Evolutionary conservation across 1,140 invertebrate species (phyloP).

Genomic region (Anoplophora glabripennis): DNA sequence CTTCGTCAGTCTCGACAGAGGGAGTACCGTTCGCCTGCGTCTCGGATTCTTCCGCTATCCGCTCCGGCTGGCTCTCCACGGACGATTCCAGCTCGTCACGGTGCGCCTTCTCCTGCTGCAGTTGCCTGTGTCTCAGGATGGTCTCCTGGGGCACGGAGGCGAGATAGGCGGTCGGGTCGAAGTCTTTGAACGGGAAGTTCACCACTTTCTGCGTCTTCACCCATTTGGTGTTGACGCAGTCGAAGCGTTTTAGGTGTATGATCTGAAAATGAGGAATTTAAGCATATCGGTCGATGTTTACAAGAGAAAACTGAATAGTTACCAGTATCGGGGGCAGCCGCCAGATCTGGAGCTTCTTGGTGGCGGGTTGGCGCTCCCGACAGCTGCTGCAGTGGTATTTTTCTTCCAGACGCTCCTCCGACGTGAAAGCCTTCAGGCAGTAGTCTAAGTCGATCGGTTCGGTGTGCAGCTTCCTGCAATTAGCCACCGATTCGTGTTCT

Average conservation of each 20-base stretch:
- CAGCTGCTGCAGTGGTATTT: constrained; percentile 83
- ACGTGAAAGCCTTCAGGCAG: constrained; percentile 82
- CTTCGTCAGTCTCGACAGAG: constrained; percentile 22
- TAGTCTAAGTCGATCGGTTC: constrained; percentile 77
- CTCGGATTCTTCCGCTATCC: constrained; percentile 41
- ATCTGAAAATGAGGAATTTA: constrained; percentile 58
- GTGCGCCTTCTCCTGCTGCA: constrained; percentile 44
- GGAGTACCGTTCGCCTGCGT: constrained; percentile 12
- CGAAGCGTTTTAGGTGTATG: constrained; percentile 86
- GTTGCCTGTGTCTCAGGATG: constrained; percentile 60
- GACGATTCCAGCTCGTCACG: constrained; percentile 25
- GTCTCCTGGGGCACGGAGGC: constrained; percentile 74
- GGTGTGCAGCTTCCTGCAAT: constrained; percentile 64
- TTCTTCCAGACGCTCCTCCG: constrained; percentile 79
- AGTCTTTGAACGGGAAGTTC: constrained; percentile 78
- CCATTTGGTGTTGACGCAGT: constrained; percentile 84
- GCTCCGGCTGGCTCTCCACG: constrained; percentile 26
- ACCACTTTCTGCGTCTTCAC: constrained; percentile 92
- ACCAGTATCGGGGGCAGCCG: constrained; percentile 81
- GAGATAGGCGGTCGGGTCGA: constrained; percentile 78
- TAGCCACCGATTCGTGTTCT: constrained; percentile 70
- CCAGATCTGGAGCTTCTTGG: constrained; percentile 89
- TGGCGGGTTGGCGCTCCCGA: constrained; percentile 75
- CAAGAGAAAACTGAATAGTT: constrained; percentile 33
- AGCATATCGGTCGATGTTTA: background rate